These are phyloP conservation scores for Torymus aiolomorphi DNA, from an alignment of 2,888 invertebrate genomes.

Conservation along the genomic window DNA sequence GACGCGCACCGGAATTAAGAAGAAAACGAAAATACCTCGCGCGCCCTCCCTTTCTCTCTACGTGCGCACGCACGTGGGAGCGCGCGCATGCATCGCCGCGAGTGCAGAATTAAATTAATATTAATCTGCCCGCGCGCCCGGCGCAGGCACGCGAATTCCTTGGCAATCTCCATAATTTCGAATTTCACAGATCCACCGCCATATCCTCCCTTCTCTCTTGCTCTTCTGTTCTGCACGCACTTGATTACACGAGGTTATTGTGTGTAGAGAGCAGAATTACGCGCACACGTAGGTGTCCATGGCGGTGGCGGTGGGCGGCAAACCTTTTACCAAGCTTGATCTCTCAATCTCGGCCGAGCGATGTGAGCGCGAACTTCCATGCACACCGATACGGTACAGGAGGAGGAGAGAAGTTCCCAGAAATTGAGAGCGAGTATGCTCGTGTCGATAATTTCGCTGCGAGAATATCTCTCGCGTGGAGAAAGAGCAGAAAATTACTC, in stretches of 20 bases:
- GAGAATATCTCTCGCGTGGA: slow-evolving; percentile 7
- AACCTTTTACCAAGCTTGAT: slow-evolving; percentile 38
- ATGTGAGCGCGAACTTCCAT: neutral
- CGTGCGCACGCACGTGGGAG: too few relatives aligned
- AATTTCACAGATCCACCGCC: slow-evolving; percentile 63
- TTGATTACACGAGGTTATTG: neutral
- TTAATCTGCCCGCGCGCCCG: slow-evolving; percentile 30
- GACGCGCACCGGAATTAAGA: slow-evolving; percentile 6
- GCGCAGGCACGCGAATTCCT: neutral
- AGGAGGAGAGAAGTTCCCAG: slow-evolving; percentile 23
- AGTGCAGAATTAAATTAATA: slow-evolving; percentile 73
- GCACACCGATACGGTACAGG: neutral
- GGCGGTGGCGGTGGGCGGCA: neutral
- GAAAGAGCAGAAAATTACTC: neutral
- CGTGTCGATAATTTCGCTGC: slow-evolving; percentile 41
- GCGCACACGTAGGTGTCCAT: slow-evolving; percentile 19
- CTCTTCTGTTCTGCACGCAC: too few relatives aligned
- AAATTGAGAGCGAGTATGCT: slow-evolving; percentile 35
- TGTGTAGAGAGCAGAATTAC: neutral
- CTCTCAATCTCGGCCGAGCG: slow-evolving; percentile 41
- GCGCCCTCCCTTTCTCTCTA: neutral
- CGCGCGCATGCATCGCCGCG: slow-evolving; percentile 65
- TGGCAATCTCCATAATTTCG: slow-evolving; percentile 70
- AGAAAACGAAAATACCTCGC: slow-evolving; percentile 9
- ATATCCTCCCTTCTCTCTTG: slow-evolving; percentile 4